Evolutionary conservation across 2,113 vertebrate species (phyloP), one percentile per base, ranked within the genome.

Genomic region (Rhynchopsitta pachyrhyncha): DNA sequence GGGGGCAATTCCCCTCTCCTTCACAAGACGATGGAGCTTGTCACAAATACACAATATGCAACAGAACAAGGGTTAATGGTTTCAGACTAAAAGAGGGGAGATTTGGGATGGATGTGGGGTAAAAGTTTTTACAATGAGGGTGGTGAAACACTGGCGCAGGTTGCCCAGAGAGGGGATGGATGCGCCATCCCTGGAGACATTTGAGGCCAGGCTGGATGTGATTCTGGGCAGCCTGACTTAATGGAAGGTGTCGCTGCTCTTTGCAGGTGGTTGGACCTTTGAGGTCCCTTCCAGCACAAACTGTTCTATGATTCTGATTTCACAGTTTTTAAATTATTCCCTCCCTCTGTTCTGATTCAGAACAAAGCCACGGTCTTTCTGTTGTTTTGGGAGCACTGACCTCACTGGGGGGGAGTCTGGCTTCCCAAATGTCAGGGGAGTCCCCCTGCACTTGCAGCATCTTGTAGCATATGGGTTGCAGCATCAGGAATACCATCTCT

Each of bases 371-470:
- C 35, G 0, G 4, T 18, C 4, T 85, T 75, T 74, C 57, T 63
- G 16, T 39, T 76, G 24, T 11, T 91, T 59, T 76, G 62, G 18
- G 41, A 82, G 31, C 55, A 44, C 33, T 82, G 57, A 57, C 29
- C 27, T 67, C 27, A 35, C 46, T 69, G 37, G 53, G 37, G 31
- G 50, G 27, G 7, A 69, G 37, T 42, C 25, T 67, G 15, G 6
- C 23, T 82, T 94, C 31, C 78, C 46, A 50, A 17, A 59, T 35
- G 24, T 17, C 37, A 15, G 5, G 18, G 12, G 18, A 11, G 31
- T 13, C 20, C 11, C 6, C 7, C 50, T 1, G 2, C 0, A 0
- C 31, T 31, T 4, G 6, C 37, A 46, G 35, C 9, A 6, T 60
- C 27, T 47, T 27, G 9, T 50, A 28, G 41, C 57, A 66, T 49